These are phyloP conservation scores for Chiloscyllium punctatum DNA, from an alignment of 2,797 vertebrate genomes.

Conservation along the genomic window DNA sequence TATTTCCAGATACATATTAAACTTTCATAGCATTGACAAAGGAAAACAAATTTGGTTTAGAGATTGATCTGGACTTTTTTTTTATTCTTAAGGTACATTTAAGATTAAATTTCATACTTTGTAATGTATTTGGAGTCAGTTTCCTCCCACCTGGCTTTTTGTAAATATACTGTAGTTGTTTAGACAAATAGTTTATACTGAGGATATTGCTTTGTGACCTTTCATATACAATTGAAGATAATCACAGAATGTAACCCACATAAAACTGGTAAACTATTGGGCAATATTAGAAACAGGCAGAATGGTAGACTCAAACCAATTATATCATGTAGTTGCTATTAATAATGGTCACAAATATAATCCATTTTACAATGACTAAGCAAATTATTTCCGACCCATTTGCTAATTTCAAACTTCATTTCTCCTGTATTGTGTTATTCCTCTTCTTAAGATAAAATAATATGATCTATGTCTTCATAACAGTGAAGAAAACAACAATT, in stretches of 20 bases:
- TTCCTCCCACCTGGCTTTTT: neutral
- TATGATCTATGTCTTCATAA: neutral
- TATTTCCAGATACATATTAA: neutral
- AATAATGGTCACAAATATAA: neutral
- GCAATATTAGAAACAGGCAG: neutral
- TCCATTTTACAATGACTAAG: neutral
- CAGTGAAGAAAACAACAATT: neutral
- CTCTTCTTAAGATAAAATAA: neutral
- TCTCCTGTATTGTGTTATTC: neutral
- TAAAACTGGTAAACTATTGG: neutral
- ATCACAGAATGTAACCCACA: neutral
- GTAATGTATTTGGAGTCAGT: neutral
- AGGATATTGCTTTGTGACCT: neutral
- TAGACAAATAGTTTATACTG: neutral
- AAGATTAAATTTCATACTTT: neutral
- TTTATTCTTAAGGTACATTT: neutral
- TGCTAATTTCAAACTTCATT: neutral
- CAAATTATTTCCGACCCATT: neutral
- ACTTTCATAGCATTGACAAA: neutral
- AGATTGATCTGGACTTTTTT: neutral
- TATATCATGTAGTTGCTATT: neutral
- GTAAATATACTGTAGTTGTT: neutral
- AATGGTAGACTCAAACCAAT: neutral
- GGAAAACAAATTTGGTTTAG: neutral
- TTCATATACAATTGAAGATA: neutral